Conservation (phyloP, 2,113 vertebrate species). For the Macrotis lagotis region DNA sequence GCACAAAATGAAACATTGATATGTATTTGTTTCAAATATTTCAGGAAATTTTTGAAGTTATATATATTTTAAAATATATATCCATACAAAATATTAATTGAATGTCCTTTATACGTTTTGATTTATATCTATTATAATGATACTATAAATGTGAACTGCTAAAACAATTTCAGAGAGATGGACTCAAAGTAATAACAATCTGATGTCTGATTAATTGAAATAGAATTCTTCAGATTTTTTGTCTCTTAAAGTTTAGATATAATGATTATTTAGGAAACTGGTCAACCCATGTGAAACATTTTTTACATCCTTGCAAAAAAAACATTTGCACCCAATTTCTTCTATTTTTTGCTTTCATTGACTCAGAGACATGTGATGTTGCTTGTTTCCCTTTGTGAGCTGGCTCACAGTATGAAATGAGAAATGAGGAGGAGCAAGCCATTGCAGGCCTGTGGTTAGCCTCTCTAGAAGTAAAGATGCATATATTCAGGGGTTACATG, state of each 20-base stretch:
- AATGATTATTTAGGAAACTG: constrained; percentile 4
- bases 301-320: constrained; percentile 2
- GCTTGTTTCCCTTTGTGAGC: constrained; percentile 9
- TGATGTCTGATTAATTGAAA: constrained; percentile 53
- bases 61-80: background rate
- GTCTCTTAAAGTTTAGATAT: constrained; percentile 54
- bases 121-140: constrained; percentile 25
- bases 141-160: constrained; percentile 48
- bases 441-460: background rate
- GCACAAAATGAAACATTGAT: background rate
- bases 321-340: background rate
- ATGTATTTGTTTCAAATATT: background rate
- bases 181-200: constrained; percentile 47
- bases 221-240: constrained; percentile 46
- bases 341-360: background rate
- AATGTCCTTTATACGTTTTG: background rate
- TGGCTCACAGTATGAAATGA: constrained; percentile 33
- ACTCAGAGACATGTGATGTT: background rate
- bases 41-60: background rate
- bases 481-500: background rate
- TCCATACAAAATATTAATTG: background rate
- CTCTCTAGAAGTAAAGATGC: background rate
- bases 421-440: constrained; percentile 18
- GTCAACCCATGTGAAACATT: background rate
- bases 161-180: constrained; percentile 57